Evolutionary conservation across 2,113 vertebrate genomes (phyloP).

Genomic region (Upupa epops): DNA sequence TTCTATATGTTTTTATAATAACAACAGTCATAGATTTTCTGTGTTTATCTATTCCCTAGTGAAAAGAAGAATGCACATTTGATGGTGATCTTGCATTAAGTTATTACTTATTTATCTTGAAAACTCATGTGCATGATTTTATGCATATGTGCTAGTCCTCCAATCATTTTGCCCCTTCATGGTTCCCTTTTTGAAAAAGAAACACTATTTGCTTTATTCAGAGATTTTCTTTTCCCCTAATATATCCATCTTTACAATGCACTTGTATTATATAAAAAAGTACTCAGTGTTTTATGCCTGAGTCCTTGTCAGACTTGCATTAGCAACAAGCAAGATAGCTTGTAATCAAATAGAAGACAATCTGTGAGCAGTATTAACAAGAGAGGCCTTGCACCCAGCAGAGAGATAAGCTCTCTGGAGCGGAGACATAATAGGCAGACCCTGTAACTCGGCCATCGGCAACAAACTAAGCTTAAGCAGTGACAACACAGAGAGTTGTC

Average conservation of each 20-base stretch:
- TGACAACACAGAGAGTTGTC: too few species aligned
- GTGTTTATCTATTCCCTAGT: not conserved
- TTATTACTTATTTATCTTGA: not conserved
- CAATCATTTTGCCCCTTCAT: not conserved
- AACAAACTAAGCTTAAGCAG: too few species aligned
- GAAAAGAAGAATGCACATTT: not conserved
- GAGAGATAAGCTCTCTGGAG: too few species aligned
- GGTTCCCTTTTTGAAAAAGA: not conserved
- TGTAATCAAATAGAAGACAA: too few species aligned
- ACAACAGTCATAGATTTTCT: not conserved
- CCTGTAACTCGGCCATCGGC: too few species aligned
- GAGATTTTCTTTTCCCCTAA: not conserved
- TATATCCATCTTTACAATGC: not conserved
- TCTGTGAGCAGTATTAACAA: too few species aligned
- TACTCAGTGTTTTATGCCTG: not conserved
- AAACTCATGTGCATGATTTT: not conserved
- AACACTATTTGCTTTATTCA: not conserved
- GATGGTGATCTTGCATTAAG: not conserved
- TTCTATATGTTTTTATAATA: not conserved
- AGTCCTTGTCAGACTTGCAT: not conserved
- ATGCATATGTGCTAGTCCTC: accelerated
- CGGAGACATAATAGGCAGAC: too few species aligned
- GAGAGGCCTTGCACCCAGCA: too few species aligned
- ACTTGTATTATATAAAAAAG: not conserved
- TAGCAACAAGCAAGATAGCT: too few species aligned